Evolutionary conservation across 2,113 vertebrate genomes (phyloP).

Genomic region (Rhinolophus ferrumequinum): DNA sequence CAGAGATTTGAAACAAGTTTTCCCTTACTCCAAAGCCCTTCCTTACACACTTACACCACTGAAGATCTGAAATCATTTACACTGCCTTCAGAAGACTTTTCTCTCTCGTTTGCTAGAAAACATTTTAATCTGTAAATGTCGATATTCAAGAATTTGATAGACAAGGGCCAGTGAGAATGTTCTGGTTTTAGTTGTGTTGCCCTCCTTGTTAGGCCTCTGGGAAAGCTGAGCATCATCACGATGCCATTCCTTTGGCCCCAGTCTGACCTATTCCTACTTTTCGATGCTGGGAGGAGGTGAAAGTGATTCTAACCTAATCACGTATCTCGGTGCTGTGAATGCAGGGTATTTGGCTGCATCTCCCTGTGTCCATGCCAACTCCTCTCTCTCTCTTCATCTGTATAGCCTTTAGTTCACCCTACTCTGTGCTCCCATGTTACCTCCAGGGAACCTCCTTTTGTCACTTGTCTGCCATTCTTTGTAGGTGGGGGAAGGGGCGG

Average conservation of each 20-base stretch:
- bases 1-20: constrained; percentile 22
- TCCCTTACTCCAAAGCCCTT: background rate
- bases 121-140: constrained; percentile 41
- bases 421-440: background rate
- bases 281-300: background rate
- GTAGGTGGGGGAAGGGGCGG: background rate
- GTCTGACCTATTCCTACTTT: background rate
- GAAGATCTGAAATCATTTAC: constrained; percentile 10
- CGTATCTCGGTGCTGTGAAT: background rate
- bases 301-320: background rate
- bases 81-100: background rate
- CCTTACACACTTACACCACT: background rate
- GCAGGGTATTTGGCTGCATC: background rate
- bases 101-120: background rate
- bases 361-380: background rate
- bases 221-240: constrained; percentile 31
- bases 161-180: background rate
- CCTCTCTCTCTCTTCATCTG: background rate
- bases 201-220: background rate
- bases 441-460: background rate
- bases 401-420: background rate
- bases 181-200: background rate
- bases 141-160: constrained; percentile 1
- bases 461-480: constrained; percentile 44
- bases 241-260: background rate